Evolutionary conservation across 1,140 invertebrate genomes (phyloP).

Genomic region (Ips typographus): DNA sequence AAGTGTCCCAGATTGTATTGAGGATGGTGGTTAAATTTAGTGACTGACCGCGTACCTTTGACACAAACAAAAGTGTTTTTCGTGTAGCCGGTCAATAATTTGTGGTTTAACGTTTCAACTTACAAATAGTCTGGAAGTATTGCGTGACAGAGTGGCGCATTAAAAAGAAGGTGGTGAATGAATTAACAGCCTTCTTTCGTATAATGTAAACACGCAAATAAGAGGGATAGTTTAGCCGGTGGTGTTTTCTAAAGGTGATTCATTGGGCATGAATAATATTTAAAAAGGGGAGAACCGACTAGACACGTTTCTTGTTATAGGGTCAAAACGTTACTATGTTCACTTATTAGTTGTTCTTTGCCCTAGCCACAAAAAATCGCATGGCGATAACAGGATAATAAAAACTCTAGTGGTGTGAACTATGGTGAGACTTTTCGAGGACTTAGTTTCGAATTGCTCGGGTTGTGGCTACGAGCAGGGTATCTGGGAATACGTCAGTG

Average conservation of each 20-base stretch:
- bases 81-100: too few species aligned
- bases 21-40: too few species aligned
- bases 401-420: not conserved
- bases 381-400: not conserved
- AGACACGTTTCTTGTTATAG: slow-evolving; percentile 19
- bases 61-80: too few species aligned
- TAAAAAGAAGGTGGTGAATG: slow-evolving; percentile 21
- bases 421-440: slow-evolving; percentile 47
- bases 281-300: slow-evolving; percentile 16
- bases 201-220: slow-evolving; percentile 13
- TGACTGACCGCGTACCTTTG: too few species aligned
- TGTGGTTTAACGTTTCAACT: too few species aligned
- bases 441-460: slow-evolving; percentile 41
- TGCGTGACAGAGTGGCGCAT: not conserved
- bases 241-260: slow-evolving; percentile 21
- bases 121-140: not conserved
- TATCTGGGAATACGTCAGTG: slow-evolving; percentile 55
- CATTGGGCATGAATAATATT: slow-evolving; percentile 18
- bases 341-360: slow-evolving; percentile 5
- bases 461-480: slow-evolving; percentile 42
- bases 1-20: too few species aligned
- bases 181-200: slow-evolving; percentile 12
- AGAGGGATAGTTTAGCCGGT: slow-evolving; percentile 16
- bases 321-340: slow-evolving; percentile 8
- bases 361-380: not conserved